A percentile compares a stretch with the other conserved stretches of the same genome.
These are phyloP conservation scores for Mandrillus leucophaeus DNA, from an alignment of 2,113 vertebrate genomes.

Conservation along the genomic window DNA sequence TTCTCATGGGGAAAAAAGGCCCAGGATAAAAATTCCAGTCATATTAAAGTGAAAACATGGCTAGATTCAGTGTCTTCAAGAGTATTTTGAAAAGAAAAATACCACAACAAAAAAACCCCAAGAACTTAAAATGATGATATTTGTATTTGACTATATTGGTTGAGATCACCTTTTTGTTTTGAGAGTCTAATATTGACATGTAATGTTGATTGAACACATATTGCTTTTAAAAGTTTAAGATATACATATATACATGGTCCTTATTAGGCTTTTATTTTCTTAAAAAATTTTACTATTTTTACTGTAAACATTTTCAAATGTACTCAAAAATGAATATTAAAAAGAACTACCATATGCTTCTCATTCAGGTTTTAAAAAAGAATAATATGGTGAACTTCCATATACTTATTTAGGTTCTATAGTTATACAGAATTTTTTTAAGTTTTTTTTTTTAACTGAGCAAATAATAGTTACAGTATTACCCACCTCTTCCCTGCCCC, in stretches of 20 bases:
- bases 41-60: slow-evolving; percentile 30
- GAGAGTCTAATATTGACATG: background rate
- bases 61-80: slow-evolving; percentile 25
- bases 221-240: slow-evolving; percentile 4
- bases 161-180: background rate
- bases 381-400: background rate
- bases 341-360: background rate
- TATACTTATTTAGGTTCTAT: background rate
- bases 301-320: background rate
- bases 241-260: background rate
- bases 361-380: background rate
- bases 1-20: slow-evolving; percentile 4
- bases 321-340: background rate
- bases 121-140: background rate
- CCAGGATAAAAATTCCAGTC: slow-evolving; percentile 47
- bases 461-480: background rate
- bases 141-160: background rate
- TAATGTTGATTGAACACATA: background rate
- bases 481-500: background rate
- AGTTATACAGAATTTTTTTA: background rate
- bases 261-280: slow-evolving; percentile 17
- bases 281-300: background rate
- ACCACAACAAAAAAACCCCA: background rate
- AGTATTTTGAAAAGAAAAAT: slow-evolving; percentile 15
- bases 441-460: background rate